These are phyloP conservation scores for Tetheella fluctuosa DNA, from an alignment of 2,888 invertebrate species.

Conservation along the genomic window DNA sequence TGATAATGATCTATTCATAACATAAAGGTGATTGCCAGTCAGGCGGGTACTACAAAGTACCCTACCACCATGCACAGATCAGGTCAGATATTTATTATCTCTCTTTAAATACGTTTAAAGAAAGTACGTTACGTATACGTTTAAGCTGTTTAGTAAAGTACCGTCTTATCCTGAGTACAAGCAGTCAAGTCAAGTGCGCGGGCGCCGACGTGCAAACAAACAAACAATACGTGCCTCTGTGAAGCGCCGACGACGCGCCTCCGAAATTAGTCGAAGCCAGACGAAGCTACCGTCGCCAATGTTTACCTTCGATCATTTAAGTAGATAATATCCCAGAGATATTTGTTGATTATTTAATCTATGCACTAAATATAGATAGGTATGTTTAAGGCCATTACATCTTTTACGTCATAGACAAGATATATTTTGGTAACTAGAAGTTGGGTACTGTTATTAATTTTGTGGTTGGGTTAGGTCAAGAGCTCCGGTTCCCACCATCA, in stretches of 20 bases:
- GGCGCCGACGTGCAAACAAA: conserved; percentile 38
- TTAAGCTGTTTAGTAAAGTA: neutral
- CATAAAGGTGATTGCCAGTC: too few relatives aligned
- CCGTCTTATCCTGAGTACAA: neutral
- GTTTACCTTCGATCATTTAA: conserved; percentile 10
- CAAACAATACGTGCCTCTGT: conserved; percentile 28
- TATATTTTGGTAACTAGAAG: neutral
- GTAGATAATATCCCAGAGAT: conserved; percentile 11
- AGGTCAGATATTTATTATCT: neutral
- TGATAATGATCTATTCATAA: too few relatives aligned
- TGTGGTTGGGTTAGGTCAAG: too few relatives aligned
- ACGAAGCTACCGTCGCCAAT: conserved; percentile 9
- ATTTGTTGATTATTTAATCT: conserved; percentile 10
- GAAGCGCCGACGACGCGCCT: conserved; percentile 29
- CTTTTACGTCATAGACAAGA: neutral
- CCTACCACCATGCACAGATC: neutral
- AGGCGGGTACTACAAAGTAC: neutral
- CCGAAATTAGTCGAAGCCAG: conserved; percentile 25
- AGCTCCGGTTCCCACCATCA: too few relatives aligned
- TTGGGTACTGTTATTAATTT: neutral
- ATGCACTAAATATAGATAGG: conserved; percentile 4
- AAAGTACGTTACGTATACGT: neutral
- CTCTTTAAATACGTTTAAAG: too few relatives aligned
- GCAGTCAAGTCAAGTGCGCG: conserved; percentile 25
- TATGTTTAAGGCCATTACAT: neutral